Evolutionary conservation across 2,888 invertebrate species (phyloP).

Genomic region (Melinaea menophilus): DNA sequence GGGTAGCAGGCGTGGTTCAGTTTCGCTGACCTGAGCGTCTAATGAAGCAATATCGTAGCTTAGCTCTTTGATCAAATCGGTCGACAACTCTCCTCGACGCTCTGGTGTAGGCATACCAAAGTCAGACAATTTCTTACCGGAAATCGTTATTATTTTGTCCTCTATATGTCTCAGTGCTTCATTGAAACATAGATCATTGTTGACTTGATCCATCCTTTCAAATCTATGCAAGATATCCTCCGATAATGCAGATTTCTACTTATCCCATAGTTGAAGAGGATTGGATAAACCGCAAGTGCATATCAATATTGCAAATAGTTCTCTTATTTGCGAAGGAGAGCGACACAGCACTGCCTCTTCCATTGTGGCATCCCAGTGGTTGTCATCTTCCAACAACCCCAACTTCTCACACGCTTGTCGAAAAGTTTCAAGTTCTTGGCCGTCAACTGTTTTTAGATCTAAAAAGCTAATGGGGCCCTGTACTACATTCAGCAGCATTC

Average conservation of each 20-base stretch:
- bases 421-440: constrained; percentile 37
- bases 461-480: constrained; percentile 9
- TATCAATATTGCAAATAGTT: constrained; percentile 34
- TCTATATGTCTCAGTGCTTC: constrained; percentile 33
- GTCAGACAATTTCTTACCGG: constrained; percentile 34
- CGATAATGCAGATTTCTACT: constrained; percentile 18
- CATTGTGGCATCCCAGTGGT: constrained; percentile 29
- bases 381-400: constrained; percentile 41
- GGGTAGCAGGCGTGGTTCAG: constrained; percentile 28
- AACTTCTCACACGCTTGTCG: constrained; percentile 38
- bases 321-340: constrained; percentile 24
- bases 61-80: constrained; percentile 35
- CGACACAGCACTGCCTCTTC: constrained; percentile 36
- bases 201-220: constrained; percentile 26
- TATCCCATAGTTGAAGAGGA: constrained; percentile 33
- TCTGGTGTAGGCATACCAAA: constrained; percentile 36
- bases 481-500: constrained; percentile 26
- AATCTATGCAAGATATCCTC: constrained; percentile 8
- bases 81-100: constrained; percentile 30
- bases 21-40: constrained; percentile 34
- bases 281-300: constrained; percentile 33
- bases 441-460: constrained; percentile 41
- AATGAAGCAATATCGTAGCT: constrained; percentile 23
- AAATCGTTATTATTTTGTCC: constrained; percentile 35
- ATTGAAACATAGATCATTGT: constrained; percentile 31